Evolutionary conservation across 2,797 vertebrate genomes (phyloP), one percentile per base, ranked within the genome.

Genomic region (Sebastes nivosus): DNA sequence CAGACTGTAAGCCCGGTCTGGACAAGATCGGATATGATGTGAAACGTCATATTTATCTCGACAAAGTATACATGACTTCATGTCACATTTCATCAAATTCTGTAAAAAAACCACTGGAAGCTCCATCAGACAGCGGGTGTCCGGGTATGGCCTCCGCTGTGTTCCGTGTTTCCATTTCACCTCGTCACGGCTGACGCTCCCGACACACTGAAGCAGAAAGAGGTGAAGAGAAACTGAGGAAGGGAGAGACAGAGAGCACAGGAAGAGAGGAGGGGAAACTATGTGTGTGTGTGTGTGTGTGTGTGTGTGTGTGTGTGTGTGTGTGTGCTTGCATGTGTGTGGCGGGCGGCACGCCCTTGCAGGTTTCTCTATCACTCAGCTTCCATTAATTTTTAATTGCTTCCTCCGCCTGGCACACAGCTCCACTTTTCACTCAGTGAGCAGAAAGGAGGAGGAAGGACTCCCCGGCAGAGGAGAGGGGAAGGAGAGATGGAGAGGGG

Each of bases 311-410:
- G 80, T 27, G 27, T 27, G 27, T 55, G 50, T 61, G 79, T 46
- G 78, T 22, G 79, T 82, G 67, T 18, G 14, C 14, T 5, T 38
- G 54, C 11, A 12, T 27, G 79, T 81, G 63, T 88, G 91, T 91
- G 90, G 92, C 57, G 71, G 94, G 92, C 94, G 93, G 93, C 95
- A 94, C 95, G 91, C 95, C 96, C 96, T 96, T 95, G 95, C 94
- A 95, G 96, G 95, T 96, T 95, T 96, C 95, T 96, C 89, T 95
- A 94, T 97, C 96, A 95, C 95, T 94, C 95, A 91, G 92, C 94
- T 91, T 91, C 94, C 95, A 96, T 97, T 96, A 96, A 97, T 97
- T 95, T 97, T 97, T 97, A 96, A 97, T 97, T 90, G 93, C 95
- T 97, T 97, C 96, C 96, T 97, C 91, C 85, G 91, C 92, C 90